Evolutionary conservation across 2,888 invertebrate species (phyloP).

Genomic region (Salticus scenicus): DNA sequence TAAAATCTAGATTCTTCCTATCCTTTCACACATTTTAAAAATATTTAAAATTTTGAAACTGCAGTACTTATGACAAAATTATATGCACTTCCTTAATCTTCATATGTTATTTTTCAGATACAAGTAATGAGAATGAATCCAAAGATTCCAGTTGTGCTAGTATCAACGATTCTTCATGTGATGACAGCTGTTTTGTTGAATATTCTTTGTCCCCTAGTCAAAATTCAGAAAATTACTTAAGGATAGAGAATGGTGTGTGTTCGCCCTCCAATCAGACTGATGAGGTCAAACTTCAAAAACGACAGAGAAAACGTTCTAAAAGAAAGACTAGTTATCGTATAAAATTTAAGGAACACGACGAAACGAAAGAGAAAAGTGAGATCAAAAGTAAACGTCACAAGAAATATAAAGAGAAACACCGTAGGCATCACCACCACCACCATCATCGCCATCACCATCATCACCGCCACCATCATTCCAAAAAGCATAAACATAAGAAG

Average conservation of each 20-base stretch:
- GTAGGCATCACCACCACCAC: constrained; percentile 56
- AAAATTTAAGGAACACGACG: constrained; percentile 12
- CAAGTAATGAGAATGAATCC: constrained; percentile 58
- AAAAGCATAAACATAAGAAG: constrained; percentile 47
- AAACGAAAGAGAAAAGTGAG: constrained; percentile 32
- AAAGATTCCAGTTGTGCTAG: constrained; percentile 63
- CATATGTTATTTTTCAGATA: constrained; percentile 38
- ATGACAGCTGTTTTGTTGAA: constrained; percentile 57
- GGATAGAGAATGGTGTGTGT: constrained; percentile 15
- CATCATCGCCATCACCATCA: constrained; percentile 55
- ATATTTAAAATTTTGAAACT: too few species aligned
- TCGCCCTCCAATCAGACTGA: constrained; percentile 2
- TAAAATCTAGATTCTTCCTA: too few species aligned
- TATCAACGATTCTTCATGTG: constrained; percentile 55
- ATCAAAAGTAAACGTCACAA: constrained; percentile 60
- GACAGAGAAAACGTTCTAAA: constrained; percentile 45
- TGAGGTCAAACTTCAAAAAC: constrained; percentile 17
- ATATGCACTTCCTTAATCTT: too few species aligned
- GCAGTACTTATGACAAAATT: too few species aligned
- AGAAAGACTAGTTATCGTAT: constrained; percentile 22
- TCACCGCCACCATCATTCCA: constrained; percentile 65
- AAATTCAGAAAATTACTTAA: constrained; percentile 22
- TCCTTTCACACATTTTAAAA: too few species aligned
- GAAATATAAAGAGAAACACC: constrained; percentile 62
- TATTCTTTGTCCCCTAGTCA: constrained; percentile 62